Evolutionary conservation across 1,140 invertebrate species (phyloP).

Genomic region (Scaptomyza pallida): DNA sequence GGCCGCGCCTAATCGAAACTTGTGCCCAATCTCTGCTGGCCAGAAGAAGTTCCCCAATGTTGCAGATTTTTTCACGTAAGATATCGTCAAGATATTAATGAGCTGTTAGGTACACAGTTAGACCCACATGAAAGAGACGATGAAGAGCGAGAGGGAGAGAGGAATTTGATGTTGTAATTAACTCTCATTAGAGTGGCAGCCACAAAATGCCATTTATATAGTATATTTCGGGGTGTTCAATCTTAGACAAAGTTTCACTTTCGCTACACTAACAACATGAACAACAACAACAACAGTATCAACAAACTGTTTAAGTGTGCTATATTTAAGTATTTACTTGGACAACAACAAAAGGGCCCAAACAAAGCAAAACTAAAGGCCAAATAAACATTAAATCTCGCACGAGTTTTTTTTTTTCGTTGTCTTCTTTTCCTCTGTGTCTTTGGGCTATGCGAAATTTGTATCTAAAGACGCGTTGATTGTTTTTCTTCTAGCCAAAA

Average conservation of each 20-base stretch:
- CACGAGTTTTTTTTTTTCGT: slow-evolving; percentile 23
- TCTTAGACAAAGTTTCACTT: slow-evolving; percentile 48
- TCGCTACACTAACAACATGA: slow-evolving; percentile 45
- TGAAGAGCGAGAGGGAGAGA: no score
- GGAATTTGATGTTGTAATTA: slow-evolving; percentile 58
- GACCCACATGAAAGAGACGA: not conserved
- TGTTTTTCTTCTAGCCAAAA: slow-evolving; percentile 39
- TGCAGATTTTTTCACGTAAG: slow-evolving; percentile 30
- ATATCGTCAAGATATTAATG: slow-evolving; percentile 36
- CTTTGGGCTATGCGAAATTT: slow-evolving; percentile 44
- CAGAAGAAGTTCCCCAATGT: slow-evolving; percentile 22
- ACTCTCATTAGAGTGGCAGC: slow-evolving; percentile 56
- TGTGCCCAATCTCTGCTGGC: slow-evolving; percentile 32
- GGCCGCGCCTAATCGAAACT: slow-evolving; percentile 59
- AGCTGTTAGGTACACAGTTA: slow-evolving; percentile 1
- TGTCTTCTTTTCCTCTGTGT: slow-evolving; percentile 2
- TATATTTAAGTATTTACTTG: slow-evolving; percentile 66
- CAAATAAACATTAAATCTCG: slow-evolving; percentile 55
- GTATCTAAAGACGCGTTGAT: slow-evolving; percentile 50
- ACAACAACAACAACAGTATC: slow-evolving; percentile 34
- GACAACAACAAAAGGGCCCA: slow-evolving; percentile 32
- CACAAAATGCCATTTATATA: slow-evolving; percentile 16
- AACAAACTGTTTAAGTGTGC: slow-evolving; percentile 54
- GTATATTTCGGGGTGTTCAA: slow-evolving; percentile 8
- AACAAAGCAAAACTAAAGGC: slow-evolving; percentile 48